These are phyloP conservation scores for Barbus barbus DNA, from an alignment of 2,113 vertebrate species.

Conservation along the genomic window DNA sequence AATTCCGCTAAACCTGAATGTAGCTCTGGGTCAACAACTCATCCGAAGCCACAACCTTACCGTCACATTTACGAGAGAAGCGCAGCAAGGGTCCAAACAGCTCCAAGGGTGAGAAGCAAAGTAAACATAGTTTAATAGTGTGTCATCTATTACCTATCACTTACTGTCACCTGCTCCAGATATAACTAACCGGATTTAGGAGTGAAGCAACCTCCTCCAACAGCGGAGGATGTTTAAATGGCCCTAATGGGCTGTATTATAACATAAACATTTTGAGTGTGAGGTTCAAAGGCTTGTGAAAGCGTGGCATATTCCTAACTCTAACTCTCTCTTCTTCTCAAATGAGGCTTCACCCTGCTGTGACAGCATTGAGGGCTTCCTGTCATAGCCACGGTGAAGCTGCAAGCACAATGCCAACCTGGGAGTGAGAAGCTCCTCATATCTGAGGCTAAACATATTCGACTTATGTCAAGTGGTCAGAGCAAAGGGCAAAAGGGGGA, in stretches of 20 bases:
- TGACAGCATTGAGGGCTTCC: slow-evolving; percentile 9
- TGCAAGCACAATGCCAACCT: neutral
- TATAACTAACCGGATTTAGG: neutral
- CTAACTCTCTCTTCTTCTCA: slow-evolving; percentile 12
- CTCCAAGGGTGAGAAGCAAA: slow-evolving; percentile 25
- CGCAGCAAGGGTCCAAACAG: slow-evolving; percentile 26
- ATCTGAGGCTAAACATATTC: neutral
- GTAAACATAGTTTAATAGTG: neutral
- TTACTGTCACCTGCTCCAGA: slow-evolving; percentile 3
- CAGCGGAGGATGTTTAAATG: neutral
- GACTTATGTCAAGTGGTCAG: neutral
- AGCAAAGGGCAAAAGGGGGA: neutral
- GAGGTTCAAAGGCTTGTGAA: slow-evolving; percentile 1
- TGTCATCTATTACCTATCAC: slow-evolving; percentile 26
- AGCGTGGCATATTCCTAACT: neutral
- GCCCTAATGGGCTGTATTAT: neutral
- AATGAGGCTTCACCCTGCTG: neutral
- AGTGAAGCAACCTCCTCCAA: neutral
- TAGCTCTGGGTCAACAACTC: slow-evolving; percentile 17
- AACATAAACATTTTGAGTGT: neutral
- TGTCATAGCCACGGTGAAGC: neutral
- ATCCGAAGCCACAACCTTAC: slow-evolving; percentile 2
- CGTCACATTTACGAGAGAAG: slow-evolving; percentile 16
- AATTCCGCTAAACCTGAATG: neutral
- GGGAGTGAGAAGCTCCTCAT: neutral